Conservation (phyloP, 53 echinoderm and acorn worm species). For the Holothuria scabra region DNA sequence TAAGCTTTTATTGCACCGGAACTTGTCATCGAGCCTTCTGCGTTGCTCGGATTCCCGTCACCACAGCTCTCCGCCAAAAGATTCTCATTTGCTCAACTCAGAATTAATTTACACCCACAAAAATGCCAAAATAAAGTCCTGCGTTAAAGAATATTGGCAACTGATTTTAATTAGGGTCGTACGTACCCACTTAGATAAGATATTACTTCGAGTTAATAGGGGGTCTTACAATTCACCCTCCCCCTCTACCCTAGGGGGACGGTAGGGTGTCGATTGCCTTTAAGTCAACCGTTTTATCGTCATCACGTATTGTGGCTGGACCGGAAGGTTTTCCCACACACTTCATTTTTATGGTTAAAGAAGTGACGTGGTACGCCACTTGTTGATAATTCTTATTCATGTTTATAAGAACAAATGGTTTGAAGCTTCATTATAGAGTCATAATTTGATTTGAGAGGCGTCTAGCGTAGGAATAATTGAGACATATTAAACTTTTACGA, state of each 20-base stretch:
- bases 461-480: constrained; percentile 40
- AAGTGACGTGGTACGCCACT: constrained; percentile 23
- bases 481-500: constrained; percentile 51
- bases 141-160: constrained; percentile 28
- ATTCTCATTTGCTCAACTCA: not conserved
- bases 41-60: not conserved
- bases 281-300: constrained; percentile 5
- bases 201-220: constrained; percentile 12
- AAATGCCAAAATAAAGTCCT: not conserved
- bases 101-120: constrained; percentile 47
- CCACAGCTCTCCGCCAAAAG: constrained; percentile 8
- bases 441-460: constrained; percentile 50
- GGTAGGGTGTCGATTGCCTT: constrained; percentile 71
- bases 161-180: constrained; percentile 31
- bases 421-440: constrained; percentile 1
- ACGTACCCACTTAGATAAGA: constrained; percentile 47
- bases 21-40: constrained; percentile 17
- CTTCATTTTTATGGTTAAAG: constrained; percentile 37
- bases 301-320: not conserved
- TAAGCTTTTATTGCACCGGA: constrained; percentile 50
- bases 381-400: constrained; percentile 31
- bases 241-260: constrained; percentile 68
- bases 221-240: constrained; percentile 50
- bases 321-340: not conserved
- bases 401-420: not conserved